Percentiles rank a stretch among this genome's conserved stretches.
Conservation (phyloP, 2,888 invertebrate species). For the Eupithecia subumbrata region DNA sequence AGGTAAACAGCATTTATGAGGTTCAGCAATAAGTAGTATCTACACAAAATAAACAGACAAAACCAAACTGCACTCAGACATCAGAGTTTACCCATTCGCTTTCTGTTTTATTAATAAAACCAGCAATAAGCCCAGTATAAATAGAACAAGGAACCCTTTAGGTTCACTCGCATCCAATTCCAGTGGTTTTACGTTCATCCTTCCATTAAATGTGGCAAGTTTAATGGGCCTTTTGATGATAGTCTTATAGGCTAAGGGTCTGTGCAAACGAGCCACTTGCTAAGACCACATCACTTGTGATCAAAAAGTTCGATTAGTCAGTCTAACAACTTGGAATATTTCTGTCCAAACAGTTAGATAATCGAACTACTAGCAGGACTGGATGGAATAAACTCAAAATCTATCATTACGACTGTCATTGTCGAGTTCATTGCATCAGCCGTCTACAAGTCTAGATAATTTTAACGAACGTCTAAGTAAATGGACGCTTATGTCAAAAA, state of each 20-base stretch:
- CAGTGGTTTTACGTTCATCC: slow-evolving; percentile 23
- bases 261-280: not conserved
- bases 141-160: slow-evolving; percentile 8
- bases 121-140: not conserved
- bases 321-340: too few species aligned
- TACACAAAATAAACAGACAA: not conserved
- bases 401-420: not conserved
- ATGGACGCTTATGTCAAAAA: too few species aligned
- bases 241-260: slow-evolving; percentile 12
- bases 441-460: too few species aligned
- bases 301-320: too few species aligned
- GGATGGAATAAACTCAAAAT: too few species aligned
- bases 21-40: not conserved
- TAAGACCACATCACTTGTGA: not conserved
- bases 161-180: slow-evolving; percentile 8
- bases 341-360: too few species aligned
- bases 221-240: slow-evolving; percentile 14
- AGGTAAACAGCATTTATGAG: not conserved
- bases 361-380: too few species aligned
- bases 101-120: slow-evolving; percentile 1
- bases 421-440: not conserved
- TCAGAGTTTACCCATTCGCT: not conserved
- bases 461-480: too few species aligned
- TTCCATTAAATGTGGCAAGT: slow-evolving; percentile 23
- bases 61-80: slow-evolving; percentile 2